phyloP scores from a whole-genome alignment of 2,113 vertebrate genomes.

The Hemiscyllium ocellatum region DNA sequence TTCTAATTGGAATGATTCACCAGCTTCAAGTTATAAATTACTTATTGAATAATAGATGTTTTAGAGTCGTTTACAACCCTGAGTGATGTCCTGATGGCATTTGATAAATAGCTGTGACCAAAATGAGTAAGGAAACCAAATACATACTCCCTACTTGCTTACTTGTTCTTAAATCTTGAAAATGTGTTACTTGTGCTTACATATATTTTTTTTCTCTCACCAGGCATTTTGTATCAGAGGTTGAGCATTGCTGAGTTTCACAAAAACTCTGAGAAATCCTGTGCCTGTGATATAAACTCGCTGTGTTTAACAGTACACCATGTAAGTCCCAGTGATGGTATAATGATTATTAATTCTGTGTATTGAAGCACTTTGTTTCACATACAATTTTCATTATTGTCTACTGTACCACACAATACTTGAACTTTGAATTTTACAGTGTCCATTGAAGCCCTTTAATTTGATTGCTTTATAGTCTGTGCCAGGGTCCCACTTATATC shows the following conservation, averaged over 20 bases:
- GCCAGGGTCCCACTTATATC: background rate
- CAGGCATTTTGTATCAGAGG: background rate
- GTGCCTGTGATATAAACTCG: background rate
- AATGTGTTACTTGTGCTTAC: background rate
- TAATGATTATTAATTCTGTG: background rate
- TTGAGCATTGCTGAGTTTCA: background rate
- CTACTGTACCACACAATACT: background rate
- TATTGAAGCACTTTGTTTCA: background rate
- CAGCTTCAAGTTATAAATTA: background rate
- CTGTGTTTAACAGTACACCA: background rate
- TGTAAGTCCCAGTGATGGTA: background rate
- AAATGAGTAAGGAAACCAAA: background rate
- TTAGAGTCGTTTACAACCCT: background rate
- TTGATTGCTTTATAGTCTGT: background rate
- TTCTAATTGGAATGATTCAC: background rate
- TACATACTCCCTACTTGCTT: background rate
- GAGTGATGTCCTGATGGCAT: background rate
- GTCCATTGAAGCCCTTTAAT: background rate
- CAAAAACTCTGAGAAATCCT: background rate
- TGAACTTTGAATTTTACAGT: background rate
- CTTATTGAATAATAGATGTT: background rate
- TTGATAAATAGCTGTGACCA: background rate
- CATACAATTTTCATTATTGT: background rate
- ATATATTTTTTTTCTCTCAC: background rate
- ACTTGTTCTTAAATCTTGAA: background rate